These are phyloP conservation scores for Bos javanicus DNA, from an alignment of 2,113 vertebrate species.

Conservation along the genomic window DNA sequence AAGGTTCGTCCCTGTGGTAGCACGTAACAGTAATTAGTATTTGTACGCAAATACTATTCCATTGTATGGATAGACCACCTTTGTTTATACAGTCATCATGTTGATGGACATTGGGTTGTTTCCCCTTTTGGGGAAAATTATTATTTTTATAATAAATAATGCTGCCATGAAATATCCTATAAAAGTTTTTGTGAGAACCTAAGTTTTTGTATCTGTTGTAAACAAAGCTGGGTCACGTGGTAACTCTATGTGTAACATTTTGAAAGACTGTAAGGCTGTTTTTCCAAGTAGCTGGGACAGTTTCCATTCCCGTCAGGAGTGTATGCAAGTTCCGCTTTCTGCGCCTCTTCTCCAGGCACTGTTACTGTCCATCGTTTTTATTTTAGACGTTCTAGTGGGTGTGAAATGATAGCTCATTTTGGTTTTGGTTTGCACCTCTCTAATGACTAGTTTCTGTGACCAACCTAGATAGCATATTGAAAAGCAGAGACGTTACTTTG, in stretches of 20 bases:
- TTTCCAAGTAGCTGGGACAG: background rate
- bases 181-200: background rate
- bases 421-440: background rate
- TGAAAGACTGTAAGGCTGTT: no score
- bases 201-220: background rate
- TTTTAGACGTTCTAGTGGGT: background rate
- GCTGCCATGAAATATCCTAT: background rate
- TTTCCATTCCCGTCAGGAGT: accelerated
- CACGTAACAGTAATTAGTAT: background rate
- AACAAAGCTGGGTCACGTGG: background rate
- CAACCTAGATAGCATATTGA: no score
- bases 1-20: no score
- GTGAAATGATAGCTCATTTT: background rate
- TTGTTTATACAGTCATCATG: background rate
- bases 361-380: background rate
- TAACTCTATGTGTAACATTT: background rate
- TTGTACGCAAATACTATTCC: background rate
- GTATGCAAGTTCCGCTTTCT: background rate
- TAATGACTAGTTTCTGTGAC: background rate
- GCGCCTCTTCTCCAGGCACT: background rate
- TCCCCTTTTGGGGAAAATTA: background rate
- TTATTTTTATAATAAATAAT: background rate
- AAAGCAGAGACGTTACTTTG: no score
- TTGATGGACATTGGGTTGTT: background rate
- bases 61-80: accelerated